These are phyloP conservation scores for Lasioglossum morio DNA, from an alignment of 2,888 invertebrate species.

Conservation along the genomic window DNA sequence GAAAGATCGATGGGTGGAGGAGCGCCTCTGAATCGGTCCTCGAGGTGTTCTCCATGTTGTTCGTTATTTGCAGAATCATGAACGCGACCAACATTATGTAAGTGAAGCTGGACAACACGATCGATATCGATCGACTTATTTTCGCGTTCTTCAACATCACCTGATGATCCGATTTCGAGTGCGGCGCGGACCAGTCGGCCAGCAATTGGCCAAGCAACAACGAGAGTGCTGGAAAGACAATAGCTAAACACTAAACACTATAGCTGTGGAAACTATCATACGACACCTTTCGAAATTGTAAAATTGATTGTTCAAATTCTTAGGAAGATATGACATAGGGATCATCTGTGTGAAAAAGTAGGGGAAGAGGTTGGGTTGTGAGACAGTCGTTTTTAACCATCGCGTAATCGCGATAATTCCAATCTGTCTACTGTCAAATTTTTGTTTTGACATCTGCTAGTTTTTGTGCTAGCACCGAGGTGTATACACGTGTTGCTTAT, in stretches of 20 bases:
- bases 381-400: too few species aligned
- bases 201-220: conserved; percentile 42
- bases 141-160: conserved; percentile 66
- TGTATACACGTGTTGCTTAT: too few species aligned
- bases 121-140: conserved; percentile 62
- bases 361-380: too few species aligned
- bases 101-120: conserved; percentile 51
- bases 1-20: conserved; percentile 61
- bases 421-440: too few species aligned
- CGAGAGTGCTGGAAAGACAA: conserved; percentile 20
- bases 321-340: too few species aligned
- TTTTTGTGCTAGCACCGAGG: too few species aligned
- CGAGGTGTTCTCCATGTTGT: conserved; percentile 28
- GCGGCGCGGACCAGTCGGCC: conserved; percentile 59
- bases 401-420: too few species aligned
- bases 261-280: neutral
- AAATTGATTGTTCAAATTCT: too few species aligned
- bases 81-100: conserved; percentile 53
- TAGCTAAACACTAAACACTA: neutral
- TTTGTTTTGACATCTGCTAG: too few species aligned
- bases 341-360: too few species aligned
- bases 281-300: neutral
- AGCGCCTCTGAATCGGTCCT: conserved; percentile 38
- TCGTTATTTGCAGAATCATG: conserved; percentile 34
- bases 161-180: conserved; percentile 40